Conservation (phyloP, 2,888 invertebrate species). For the Drosophila anomelani region DNA sequence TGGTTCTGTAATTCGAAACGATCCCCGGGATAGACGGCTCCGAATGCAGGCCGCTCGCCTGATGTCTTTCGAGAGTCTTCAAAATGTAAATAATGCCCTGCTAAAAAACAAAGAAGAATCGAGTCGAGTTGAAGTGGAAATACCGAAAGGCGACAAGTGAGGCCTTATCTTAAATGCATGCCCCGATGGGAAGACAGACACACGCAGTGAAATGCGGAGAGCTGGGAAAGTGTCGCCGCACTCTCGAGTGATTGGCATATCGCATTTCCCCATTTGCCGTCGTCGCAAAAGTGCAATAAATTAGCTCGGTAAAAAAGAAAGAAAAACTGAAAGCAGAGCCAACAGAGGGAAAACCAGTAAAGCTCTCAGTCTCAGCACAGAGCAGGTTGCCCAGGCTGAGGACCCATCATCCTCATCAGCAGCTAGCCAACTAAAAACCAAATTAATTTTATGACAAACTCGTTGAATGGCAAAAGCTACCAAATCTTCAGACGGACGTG, state of each 20-base stretch:
- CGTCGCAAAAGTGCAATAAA: conserved; percentile 74
- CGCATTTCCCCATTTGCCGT: conserved; percentile 75
- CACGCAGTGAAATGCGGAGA: conserved; percentile 14
- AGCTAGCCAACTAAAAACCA: conserved; percentile 47
- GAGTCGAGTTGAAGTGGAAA: conserved; percentile 29
- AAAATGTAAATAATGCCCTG: conserved; percentile 78
- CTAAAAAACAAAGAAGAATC: conserved; percentile 55
- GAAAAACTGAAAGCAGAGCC: conserved; percentile 19
- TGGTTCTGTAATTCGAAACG: conserved; percentile 60
- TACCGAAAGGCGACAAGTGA: conserved; percentile 68
- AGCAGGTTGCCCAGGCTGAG: conserved; percentile 35
- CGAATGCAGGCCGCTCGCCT: conserved; percentile 35
- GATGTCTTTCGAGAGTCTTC: conserved; percentile 68
- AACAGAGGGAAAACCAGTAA: conserved; percentile 35
- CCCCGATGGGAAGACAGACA: conserved; percentile 43
- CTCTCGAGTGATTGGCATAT: conserved; percentile 74
- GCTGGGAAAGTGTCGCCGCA: conserved; percentile 64
- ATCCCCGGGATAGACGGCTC: conserved; percentile 28
- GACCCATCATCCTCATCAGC: conserved; percentile 29
- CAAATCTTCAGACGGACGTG: conserved; percentile 47
- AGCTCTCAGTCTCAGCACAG: conserved; percentile 16
- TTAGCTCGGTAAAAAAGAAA: conserved; percentile 42
- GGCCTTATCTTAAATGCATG: conserved; percentile 79
- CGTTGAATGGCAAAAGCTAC: conserved; percentile 69
- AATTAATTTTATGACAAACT: conserved; percentile 77